A percentile compares a stretch with the other conserved stretches of the same genome.
Evolutionary conservation across 2,888 invertebrate species (phyloP).

Genomic region (Eupithecia inturbata): DNA sequence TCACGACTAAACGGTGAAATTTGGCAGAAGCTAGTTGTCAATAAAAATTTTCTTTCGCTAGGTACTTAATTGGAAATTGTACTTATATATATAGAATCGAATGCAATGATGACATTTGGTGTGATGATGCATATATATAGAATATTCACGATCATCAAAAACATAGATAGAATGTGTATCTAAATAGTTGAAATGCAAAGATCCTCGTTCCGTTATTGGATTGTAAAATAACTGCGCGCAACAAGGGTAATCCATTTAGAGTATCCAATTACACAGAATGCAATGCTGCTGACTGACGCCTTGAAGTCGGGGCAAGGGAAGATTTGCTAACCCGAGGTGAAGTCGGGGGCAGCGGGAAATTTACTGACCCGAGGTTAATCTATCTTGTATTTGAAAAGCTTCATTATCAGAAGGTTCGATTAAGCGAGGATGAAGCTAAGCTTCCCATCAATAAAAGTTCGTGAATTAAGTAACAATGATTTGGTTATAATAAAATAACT

Average conservation of each 20-base stretch:
- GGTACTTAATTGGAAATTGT: neutral
- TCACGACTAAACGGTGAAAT: too few relatives aligned
- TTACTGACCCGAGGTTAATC: constrained; percentile 15
- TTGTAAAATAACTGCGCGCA: constrained; percentile 62
- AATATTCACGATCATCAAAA: neutral
- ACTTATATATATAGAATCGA: neutral
- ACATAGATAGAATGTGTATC: neutral
- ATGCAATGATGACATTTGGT: neutral
- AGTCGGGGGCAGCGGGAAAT: neutral
- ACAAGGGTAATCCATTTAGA: constrained; percentile 66
- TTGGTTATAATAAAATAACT: neutral
- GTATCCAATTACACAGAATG: constrained; percentile 68
- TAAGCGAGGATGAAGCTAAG: neutral
- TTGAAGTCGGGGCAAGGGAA: constrained; percentile 55
- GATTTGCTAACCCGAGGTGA: constrained; percentile 40
- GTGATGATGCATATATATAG: neutral
- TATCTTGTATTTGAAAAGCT: constrained; percentile 15
- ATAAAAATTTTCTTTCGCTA: neutral
- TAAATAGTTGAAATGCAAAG: constrained; percentile 19
- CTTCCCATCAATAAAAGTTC: neutral
- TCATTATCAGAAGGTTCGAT: neutral
- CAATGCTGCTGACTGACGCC: constrained; percentile 50
- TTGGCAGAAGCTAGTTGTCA: too few relatives aligned
- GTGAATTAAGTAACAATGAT: neutral
- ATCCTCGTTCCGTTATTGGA: constrained; percentile 56